Percentiles rank a stretch among this genome's conserved stretches.
Evolutionary conservation across 2,797 vertebrate genomes (phyloP).

Genomic region (Sebastes iracundus): DNA sequence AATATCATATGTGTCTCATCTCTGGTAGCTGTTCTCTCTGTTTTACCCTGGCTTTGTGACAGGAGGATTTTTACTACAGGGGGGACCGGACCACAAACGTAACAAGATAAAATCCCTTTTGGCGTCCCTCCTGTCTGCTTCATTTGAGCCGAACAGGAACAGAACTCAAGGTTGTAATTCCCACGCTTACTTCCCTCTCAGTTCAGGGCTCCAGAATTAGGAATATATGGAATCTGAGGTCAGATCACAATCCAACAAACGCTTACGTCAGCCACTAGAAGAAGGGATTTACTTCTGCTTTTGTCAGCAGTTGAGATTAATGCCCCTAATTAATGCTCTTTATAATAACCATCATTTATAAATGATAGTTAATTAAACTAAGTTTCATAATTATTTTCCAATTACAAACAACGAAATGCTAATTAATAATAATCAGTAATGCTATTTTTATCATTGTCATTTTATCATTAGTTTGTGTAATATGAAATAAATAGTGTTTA

Average conservation of each 20-base stretch:
- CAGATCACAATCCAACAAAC: not conserved
- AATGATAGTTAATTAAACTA: too few relatives aligned
- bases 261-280: not conserved
- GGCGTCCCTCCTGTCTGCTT: conserved; percentile 7
- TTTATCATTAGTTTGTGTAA: too few relatives aligned
- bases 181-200: not conserved
- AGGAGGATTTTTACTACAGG: conserved; percentile 28
- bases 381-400: too few relatives aligned
- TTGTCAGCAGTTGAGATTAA: not conserved
- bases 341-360: too few relatives aligned
- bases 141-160: not conserved
- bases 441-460: too few relatives aligned
- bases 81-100: conserved; percentile 48
- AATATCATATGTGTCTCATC: conserved; percentile 16
- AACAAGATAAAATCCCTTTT: conserved; percentile 42
- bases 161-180: not conserved
- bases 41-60: conserved; percentile 10
- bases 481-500: too few relatives aligned
- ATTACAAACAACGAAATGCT: too few relatives aligned
- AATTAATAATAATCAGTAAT: too few relatives aligned
- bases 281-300: not conserved
- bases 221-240: not conserved
- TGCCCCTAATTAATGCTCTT: not conserved
- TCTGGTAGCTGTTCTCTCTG: conserved; percentile 9
- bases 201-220: not conserved